A percentile compares a stretch with the other conserved stretches of the same genome.
These are phyloP conservation scores for Corella eumyota DNA, from an alignment of 23 tunicate species.

Conservation along the genomic window DNA sequence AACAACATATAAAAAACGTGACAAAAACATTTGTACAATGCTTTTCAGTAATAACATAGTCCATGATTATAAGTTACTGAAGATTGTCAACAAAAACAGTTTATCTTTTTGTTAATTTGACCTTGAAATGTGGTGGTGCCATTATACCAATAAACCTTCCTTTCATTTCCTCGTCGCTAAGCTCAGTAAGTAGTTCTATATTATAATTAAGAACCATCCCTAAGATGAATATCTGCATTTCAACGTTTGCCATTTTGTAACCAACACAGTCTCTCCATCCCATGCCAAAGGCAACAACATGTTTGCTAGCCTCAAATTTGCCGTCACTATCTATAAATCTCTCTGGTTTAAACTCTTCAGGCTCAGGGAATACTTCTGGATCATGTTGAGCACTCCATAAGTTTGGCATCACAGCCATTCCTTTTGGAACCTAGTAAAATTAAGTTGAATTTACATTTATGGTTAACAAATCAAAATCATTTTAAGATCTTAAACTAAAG, in stretches of 20 bases:
- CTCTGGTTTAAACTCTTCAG: slow-evolving; percentile 56
- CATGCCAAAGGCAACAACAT: slow-evolving; percentile 49
- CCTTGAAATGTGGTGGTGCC: not conserved
- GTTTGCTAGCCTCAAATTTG: slow-evolving; percentile 22
- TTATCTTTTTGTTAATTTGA: slow-evolving; percentile 1
- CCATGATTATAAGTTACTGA: too few species aligned
- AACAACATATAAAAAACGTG: too few species aligned
- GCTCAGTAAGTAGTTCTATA: slow-evolving; percentile 1
- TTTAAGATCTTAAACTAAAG: too few species aligned
- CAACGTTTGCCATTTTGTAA: slow-evolving; percentile 25
- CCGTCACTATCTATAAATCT: slow-evolving; percentile 55
- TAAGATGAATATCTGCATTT: slow-evolving; percentile 12
- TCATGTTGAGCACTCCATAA: slow-evolving; percentile 80
- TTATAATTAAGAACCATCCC: slow-evolving; percentile 18
- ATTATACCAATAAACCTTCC: not conserved
- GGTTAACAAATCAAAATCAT: slow-evolving; percentile 35
- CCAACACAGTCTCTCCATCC: slow-evolving; percentile 68
- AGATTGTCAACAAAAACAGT: too few species aligned
- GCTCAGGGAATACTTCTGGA: slow-evolving; percentile 39
- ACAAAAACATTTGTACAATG: too few species aligned
- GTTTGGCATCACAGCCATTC: slow-evolving; percentile 31
- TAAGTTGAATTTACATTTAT: slow-evolving; percentile 9
- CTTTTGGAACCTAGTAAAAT: slow-evolving; percentile 1
- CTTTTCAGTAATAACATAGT: too few species aligned
- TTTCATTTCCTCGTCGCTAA: not conserved